These are phyloP conservation scores for Typhlichthys subterraneus DNA, from an alignment of 2,797 vertebrate species.

Conservation along the genomic window DNA sequence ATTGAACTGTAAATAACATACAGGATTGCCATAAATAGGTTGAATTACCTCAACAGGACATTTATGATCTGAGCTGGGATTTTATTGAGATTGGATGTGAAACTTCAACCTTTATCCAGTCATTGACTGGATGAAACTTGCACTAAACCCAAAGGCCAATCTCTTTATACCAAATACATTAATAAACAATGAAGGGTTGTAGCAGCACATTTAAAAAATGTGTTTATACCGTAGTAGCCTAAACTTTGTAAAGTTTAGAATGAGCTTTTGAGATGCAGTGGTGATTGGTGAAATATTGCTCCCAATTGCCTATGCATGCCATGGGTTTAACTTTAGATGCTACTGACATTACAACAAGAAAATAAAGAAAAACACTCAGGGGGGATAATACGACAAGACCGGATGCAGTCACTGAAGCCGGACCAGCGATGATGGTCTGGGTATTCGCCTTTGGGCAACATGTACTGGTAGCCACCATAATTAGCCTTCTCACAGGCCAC, in stretches of 20 bases:
- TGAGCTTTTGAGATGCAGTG: not conserved
- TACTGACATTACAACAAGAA: too few relatives aligned
- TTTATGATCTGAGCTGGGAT: too few relatives aligned
- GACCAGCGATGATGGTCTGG: constrained; percentile 79
- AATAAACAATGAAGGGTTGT: too few relatives aligned
- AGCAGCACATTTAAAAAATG: too few relatives aligned
- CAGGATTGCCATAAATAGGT: not conserved
- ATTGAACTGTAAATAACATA: too few relatives aligned
- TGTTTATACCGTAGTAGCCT: not conserved
- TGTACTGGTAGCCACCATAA: constrained; percentile 80
- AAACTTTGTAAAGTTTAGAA: not conserved
- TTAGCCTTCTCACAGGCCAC: constrained; percentile 82
- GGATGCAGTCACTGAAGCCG: constrained; percentile 82
- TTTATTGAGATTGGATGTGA: too few relatives aligned
- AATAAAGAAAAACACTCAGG: too few relatives aligned
- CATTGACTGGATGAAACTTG: too few relatives aligned
- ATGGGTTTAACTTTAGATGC: too few relatives aligned
- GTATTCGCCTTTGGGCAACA: constrained; percentile 81
- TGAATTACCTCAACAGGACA: too few relatives aligned
- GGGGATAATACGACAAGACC: constrained; percentile 81
- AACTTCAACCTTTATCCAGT: too few relatives aligned
- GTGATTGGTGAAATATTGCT: not conserved
- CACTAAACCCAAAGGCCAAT: not conserved
- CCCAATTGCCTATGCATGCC: too few relatives aligned
- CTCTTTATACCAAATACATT: not conserved